Evolutionary conservation across 2,888 invertebrate genomes (phyloP), one percentile per base, ranked within the genome.

Genomic region (Nomada goodeniana): DNA sequence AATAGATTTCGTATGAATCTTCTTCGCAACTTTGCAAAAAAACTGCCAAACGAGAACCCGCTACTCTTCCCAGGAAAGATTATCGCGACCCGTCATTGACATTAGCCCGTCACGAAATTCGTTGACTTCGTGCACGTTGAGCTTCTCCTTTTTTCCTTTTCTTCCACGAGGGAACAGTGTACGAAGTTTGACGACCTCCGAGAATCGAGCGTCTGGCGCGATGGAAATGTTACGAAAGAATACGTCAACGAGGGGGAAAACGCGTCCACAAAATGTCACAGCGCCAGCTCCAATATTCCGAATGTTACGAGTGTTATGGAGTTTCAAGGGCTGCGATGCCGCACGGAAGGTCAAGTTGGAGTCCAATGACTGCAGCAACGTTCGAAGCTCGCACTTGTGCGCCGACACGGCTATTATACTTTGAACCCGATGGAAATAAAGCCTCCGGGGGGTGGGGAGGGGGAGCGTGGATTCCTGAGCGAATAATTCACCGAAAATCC

Each of bases 1-100:
- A 86, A 90, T 85, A 85, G 81, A 7, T 29, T 29, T 5, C 80
- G 83, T 87, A 86, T 89, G 91, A 90, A 89, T 23, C 23, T 23
- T 23, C 23, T 23, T 23, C 23, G 23, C 23, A 23, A 23, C 23
- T 23, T 23, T 23, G 0, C 23, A 23, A 23, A 23, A 23, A 23
- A 1, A 18, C n/a, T 23, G 23, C 55, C 10, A 55, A 55, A 20
- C 20, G 11, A 2, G 47, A 13, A 47, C 36, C 36, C 36, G 26
- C 36, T 36, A 1, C 36, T 36, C 36, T 36, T 36, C 36, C 36
- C 36, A 36, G 36, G 36, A 36, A 7, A 36, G 36, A 36, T 36
- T 36, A 36, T 36, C 7, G 36, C 36, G 36, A 36, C 36, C 36
- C 36, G 36, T 36, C 36, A 36, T 36, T 36, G 36, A 36, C 36